phyloP scores from a whole-genome alignment of 1,140 invertebrate genomes.

The Berghia stephanieae region DNA sequence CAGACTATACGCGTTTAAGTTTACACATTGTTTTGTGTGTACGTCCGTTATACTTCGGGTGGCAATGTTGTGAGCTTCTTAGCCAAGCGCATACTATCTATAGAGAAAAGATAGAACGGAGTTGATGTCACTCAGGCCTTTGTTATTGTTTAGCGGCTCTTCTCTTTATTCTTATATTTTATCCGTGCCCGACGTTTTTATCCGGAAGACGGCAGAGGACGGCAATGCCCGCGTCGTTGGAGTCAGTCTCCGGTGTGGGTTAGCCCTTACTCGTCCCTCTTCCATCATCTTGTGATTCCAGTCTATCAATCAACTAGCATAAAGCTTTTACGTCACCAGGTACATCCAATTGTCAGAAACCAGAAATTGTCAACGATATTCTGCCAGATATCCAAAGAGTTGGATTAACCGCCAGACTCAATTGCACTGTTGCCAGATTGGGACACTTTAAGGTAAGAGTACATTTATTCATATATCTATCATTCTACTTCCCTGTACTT shows the following conservation, averaged over 20 bases:
- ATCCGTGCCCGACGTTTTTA: background rate
- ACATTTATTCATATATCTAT: background rate
- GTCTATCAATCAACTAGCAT: background rate
- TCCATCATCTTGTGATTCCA: background rate
- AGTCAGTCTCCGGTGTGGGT: background rate
- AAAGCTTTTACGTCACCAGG: background rate
- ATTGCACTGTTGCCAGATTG: constrained; percentile 52
- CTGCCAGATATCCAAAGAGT: constrained; percentile 52
- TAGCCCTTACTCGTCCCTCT: background rate
- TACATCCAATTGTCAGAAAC: constrained; percentile 45
- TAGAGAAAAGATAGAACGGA: too few relatives aligned
- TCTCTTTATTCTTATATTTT: background rate
- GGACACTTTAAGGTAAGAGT: constrained; percentile 36
- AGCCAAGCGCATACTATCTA: too few relatives aligned
- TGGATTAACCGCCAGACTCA: constrained; percentile 49
- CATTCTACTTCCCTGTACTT: background rate
- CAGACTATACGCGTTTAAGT: too few relatives aligned
- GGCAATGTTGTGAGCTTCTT: too few relatives aligned
- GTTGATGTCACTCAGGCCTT: too few relatives aligned
- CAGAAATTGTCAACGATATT: constrained; percentile 54
- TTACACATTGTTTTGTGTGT: too few relatives aligned
- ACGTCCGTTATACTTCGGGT: too few relatives aligned
- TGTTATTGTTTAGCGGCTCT: too few relatives aligned
- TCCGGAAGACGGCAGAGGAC: too few relatives aligned
- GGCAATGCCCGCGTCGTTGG: background rate